A percentile compares a stretch with the other conserved stretches of the same genome.
Conservation (phyloP, 2,113 vertebrate genomes). For the Shinisaurus crocodilurus region DNA sequence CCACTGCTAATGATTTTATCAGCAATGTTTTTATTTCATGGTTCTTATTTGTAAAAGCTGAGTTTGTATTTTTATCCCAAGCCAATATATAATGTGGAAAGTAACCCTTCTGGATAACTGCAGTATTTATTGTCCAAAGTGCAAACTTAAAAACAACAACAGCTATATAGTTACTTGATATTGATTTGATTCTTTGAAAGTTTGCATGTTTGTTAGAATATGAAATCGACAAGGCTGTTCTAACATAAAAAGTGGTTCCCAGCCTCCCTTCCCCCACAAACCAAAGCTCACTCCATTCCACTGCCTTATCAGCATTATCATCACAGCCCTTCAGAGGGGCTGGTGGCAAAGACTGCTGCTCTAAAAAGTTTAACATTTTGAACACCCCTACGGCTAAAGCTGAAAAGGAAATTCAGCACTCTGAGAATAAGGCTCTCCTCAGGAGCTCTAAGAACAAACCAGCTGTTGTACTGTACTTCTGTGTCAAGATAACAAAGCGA, state of each 20-base stretch:
- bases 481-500: constrained; percentile 74
- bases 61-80: constrained; percentile 39
- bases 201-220: neutral
- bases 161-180: neutral
- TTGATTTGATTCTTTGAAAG: neutral
- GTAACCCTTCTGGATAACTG: constrained; percentile 31
- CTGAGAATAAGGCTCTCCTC: constrained; percentile 71
- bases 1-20: constrained; percentile 36
- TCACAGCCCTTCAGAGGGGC: constrained; percentile 32
- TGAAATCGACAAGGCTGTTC: neutral
- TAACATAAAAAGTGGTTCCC: constrained; percentile 25
- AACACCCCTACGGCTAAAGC: constrained; percentile 63
- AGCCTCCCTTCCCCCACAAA: constrained; percentile 24
- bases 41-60: neutral
- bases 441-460: constrained; percentile 74
- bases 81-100: neutral
- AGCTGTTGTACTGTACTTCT: constrained; percentile 73
- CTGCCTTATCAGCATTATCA: constrained; percentile 58
- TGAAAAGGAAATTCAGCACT: constrained; percentile 76
- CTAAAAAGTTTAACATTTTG: constrained; percentile 64
- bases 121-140: constrained; percentile 53
- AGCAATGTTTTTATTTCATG: constrained; percentile 9
- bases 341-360: constrained; percentile 19
- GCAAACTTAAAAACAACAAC: constrained; percentile 10
- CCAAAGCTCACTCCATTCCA: constrained; percentile 43